Base-by-base conservation (phyloP, 1,140 invertebrate species). In the Zaprionus ghesquierei region DNA sequence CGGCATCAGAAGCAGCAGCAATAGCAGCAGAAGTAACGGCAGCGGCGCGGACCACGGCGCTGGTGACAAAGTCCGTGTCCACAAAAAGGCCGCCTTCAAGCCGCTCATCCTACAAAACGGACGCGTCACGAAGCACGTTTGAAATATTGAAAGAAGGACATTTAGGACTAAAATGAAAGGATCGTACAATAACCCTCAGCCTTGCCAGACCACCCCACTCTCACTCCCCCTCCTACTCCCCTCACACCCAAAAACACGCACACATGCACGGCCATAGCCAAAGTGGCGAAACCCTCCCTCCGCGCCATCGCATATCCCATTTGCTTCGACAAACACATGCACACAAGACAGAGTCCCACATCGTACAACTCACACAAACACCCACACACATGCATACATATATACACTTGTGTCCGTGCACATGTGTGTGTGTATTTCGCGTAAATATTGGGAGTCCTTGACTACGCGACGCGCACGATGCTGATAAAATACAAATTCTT, bases 141-240 rank as follows among this genome's bases (percentile, higher is more conserved):
- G 85, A 90, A 90, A 90, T 90, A 90, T 90, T 90, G 89, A 90
- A 90, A 84, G 89, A 90, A 90, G 89, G 89, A 90, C 84, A 90
- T 89, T 90, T 86, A 84, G 81, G 89, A 90, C 79, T 90, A 84
- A 89, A 87, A 90, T 81, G 86, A 90, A 90, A 90, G 86, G 86
- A 90, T 90, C 86, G 79, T 80, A 86, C 66, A 77, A 68, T 77
- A 82, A 74, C 69, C 77, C 86, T 75, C 79, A 71, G 77, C 63
- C 69, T 56, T 55, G 35, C 77, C 49, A 58, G 53, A 22, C 69
- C 66, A 65, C 56, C 53, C 65, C 69, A 64, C 31, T 70, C 55
- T 10, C n/a, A 38, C 35, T 38, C n/a, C 5, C n/a, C n/a, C 64
- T 51, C 49, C 51, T 64, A 81, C 49, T 54, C 58, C 46, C 54